These are phyloP conservation scores for Tor tambroides DNA, from an alignment of 2,113 vertebrate species.

Conservation along the genomic window DNA sequence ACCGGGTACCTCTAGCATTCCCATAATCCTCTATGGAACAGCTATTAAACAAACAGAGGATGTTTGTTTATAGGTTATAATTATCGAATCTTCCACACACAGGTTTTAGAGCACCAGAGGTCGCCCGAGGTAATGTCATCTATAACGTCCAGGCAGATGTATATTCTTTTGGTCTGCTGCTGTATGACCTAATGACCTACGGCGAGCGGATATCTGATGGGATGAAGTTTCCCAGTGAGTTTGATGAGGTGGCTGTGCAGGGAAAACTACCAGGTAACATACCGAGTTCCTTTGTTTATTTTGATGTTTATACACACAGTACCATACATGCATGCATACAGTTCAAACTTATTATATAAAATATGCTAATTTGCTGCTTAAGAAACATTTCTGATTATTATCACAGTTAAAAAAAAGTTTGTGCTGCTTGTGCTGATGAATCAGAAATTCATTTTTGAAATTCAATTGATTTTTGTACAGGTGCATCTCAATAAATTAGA, in stretches of 20 bases:
- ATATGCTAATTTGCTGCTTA: too few relatives aligned
- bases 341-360: too few relatives aligned
- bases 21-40: too few relatives aligned
- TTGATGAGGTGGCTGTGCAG: conserved; percentile 92
- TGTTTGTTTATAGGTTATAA: not conserved
- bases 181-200: conserved; percentile 93
- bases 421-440: too few relatives aligned
- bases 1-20: conserved; percentile 76
- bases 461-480: too few relatives aligned
- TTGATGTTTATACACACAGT: not conserved
- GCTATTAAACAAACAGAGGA: not conserved
- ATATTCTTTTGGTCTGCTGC: conserved; percentile 94
- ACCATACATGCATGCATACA: not conserved
- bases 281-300: not conserved
- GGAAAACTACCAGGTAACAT: conserved; percentile 90
- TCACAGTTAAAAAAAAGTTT: too few relatives aligned
- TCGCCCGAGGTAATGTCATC: conserved; percentile 92
- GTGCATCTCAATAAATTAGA: too few relatives aligned
- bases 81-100: conserved; percentile 36
- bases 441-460: too few relatives aligned
- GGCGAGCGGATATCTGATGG: conserved; percentile 93
- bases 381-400: too few relatives aligned
- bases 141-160: conserved; percentile 97
- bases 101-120: conserved; percentile 96
- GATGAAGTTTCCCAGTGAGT: conserved; percentile 96